These are phyloP conservation scores for Sinocyclocheilus anshuiensis DNA, from an alignment of 2,113 vertebrate genomes.

Conservation along the genomic window DNA sequence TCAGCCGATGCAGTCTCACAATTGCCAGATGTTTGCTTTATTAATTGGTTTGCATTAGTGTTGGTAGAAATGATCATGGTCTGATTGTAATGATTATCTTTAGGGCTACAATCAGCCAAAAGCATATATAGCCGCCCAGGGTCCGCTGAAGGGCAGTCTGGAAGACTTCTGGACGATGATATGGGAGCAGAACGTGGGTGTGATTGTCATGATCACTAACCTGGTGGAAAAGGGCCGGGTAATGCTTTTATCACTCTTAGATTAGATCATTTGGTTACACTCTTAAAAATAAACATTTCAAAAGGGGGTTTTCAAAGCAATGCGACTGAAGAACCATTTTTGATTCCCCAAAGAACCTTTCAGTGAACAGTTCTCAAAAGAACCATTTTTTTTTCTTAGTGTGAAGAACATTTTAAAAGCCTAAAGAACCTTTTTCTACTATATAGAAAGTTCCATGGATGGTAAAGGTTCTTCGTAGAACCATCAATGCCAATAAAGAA, in stretches of 20 bases:
- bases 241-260: constrained; percentile 53
- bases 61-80: neutral
- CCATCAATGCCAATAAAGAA: too few species aligned
- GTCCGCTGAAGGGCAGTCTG: constrained; percentile 88
- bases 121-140: constrained; percentile 97
- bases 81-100: constrained; percentile 44
- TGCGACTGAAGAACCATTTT: too few species aligned
- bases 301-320: too few species aligned
- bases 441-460: too few species aligned
- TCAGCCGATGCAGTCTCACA: neutral
- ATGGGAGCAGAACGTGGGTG: constrained; percentile 95
- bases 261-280: neutral
- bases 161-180: constrained; percentile 99
- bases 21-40: neutral
- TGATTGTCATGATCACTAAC: constrained; percentile 98
- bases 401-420: too few species aligned
- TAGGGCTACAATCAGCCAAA: constrained; percentile 92
- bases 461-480: too few species aligned
- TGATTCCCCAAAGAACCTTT: too few species aligned
- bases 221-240: constrained; percentile 97
- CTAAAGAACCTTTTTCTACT: too few species aligned
- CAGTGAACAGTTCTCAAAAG: too few species aligned
- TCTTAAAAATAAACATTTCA: too few species aligned
- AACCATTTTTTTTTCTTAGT: too few species aligned
- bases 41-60: neutral